A percentile compares a stretch with the other conserved stretches of the same genome.
phyloP scores from a whole-genome alignment of 2,888 invertebrate species.

The Tillus elongatus region DNA sequence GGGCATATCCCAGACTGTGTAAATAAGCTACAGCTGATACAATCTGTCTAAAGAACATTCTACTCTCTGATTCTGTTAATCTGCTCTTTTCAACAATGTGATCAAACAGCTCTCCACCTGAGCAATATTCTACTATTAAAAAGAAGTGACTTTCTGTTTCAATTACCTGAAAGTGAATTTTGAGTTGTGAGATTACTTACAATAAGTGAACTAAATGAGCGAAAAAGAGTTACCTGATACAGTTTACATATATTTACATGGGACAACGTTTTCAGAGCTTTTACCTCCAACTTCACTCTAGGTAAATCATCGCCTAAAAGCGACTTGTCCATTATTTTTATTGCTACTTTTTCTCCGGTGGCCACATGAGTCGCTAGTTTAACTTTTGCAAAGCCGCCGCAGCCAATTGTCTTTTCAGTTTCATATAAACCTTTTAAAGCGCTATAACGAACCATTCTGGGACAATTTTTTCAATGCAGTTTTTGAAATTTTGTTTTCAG shows the following conservation, averaged over 20 bases:
- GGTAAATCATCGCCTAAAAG: constrained; percentile 63
- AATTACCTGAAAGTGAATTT: constrained; percentile 44
- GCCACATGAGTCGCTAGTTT: constrained; percentile 66
- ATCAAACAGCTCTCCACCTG: constrained; percentile 76
- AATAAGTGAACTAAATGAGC: too few relatives aligned
- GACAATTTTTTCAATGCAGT: too few relatives aligned
- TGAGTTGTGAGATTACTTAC: too few relatives aligned
- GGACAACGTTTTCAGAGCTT: constrained; percentile 58
- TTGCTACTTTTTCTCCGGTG: constrained; percentile 74
- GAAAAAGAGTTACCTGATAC: too few relatives aligned
- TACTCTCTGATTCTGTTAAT: constrained; percentile 60
- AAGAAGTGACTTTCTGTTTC: constrained; percentile 67
- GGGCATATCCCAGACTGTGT: constrained; percentile 66
- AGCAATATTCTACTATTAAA: constrained; percentile 74
- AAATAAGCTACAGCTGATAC: constrained; percentile 69
- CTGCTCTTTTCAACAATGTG: constrained; percentile 70
- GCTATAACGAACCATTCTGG: constrained; percentile 46
- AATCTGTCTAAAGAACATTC: constrained; percentile 70
- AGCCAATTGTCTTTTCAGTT: constrained; percentile 60
- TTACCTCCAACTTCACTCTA: constrained; percentile 61
- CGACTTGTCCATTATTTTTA: constrained; percentile 73
- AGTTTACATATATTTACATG: constrained; percentile 71
- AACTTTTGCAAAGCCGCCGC: constrained; percentile 75
- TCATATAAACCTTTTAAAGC: constrained; percentile 56
- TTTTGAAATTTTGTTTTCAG: too few relatives aligned